Conservation (phyloP, 1,140 invertebrate genomes). For the Lanistes nyassanus region DNA sequence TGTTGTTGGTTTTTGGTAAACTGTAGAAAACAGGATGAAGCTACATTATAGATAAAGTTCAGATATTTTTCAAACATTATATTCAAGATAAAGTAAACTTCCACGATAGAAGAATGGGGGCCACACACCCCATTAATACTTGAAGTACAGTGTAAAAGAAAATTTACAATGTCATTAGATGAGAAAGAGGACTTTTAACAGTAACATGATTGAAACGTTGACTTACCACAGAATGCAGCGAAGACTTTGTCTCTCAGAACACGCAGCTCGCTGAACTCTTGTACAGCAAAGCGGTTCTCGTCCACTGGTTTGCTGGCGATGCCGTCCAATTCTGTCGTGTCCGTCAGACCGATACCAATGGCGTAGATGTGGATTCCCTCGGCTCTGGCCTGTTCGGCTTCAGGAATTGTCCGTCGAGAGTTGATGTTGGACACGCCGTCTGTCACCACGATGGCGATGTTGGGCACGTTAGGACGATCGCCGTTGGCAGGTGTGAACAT, state of each 20-base stretch:
- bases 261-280: conserved; percentile 40
- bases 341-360: conserved; percentile 49
- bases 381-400: conserved; percentile 43
- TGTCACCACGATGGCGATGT: conserved; percentile 48
- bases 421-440: conserved; percentile 58
- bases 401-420: conserved; percentile 48
- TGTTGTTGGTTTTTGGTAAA: too few relatives aligned
- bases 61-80: too few relatives aligned
- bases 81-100: too few relatives aligned
- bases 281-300: conserved; percentile 37
- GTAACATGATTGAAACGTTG: conserved; percentile 6
- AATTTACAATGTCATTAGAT: too few relatives aligned
- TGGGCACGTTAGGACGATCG: conserved; percentile 41
- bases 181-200: too few relatives aligned
- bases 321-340: conserved; percentile 42
- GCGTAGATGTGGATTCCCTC: conserved; percentile 54
- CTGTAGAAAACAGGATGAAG: too few relatives aligned
- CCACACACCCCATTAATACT: too few relatives aligned
- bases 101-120: too few relatives aligned
- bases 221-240: conserved; percentile 6
- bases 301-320: conserved; percentile 37
- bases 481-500: conserved; percentile 49
- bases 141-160: too few relatives aligned
- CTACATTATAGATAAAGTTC: too few relatives aligned
- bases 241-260: conserved; percentile 25